Evolutionary conservation across 1,140 invertebrate genomes (phyloP).

Genomic region (Galendromus occidentalis): DNA sequence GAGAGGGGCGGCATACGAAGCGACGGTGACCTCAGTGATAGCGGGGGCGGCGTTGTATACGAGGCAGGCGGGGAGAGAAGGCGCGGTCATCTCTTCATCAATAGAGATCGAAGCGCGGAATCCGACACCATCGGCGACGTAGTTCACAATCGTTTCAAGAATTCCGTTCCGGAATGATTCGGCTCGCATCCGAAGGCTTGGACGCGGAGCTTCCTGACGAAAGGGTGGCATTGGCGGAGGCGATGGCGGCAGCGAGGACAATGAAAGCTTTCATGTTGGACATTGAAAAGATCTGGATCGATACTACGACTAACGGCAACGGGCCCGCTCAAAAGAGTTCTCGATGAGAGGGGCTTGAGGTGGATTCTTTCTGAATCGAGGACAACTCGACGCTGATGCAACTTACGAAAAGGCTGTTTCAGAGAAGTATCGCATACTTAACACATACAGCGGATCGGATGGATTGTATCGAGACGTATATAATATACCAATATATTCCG

Average conservation of each 20-base stretch:
- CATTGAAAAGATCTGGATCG: background rate
- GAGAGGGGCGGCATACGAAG: slow-evolving; percentile 32
- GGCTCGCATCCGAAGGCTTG: slow-evolving; percentile 19
- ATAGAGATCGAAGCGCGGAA: slow-evolving; percentile 17
- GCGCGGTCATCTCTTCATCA: slow-evolving; percentile 16
- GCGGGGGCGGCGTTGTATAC: slow-evolving; percentile 27
- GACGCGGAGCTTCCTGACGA: background rate
- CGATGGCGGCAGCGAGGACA: background rate
- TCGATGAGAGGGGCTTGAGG: too few relatives aligned
- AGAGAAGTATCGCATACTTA: too few relatives aligned
- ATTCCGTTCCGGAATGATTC: slow-evolving; percentile 18
- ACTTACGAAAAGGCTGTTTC: too few relatives aligned
- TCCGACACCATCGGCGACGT: slow-evolving; percentile 15
- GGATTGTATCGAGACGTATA: too few relatives aligned
- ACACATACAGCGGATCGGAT: too few relatives aligned
- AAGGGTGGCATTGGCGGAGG: background rate
- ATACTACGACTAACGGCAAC: too few relatives aligned
- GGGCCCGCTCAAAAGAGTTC: too few relatives aligned
- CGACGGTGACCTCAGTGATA: slow-evolving; percentile 24
- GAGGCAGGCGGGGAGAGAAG: slow-evolving; percentile 12
- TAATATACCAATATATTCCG: too few relatives aligned
- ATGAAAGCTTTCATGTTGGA: background rate
- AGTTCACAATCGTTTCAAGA: slow-evolving; percentile 16
- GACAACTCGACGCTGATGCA: too few relatives aligned
- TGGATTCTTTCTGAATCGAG: too few relatives aligned